These are phyloP conservation scores for Antennarius maculatus DNA, from an alignment of 2,797 vertebrate genomes.

Conservation along the genomic window DNA sequence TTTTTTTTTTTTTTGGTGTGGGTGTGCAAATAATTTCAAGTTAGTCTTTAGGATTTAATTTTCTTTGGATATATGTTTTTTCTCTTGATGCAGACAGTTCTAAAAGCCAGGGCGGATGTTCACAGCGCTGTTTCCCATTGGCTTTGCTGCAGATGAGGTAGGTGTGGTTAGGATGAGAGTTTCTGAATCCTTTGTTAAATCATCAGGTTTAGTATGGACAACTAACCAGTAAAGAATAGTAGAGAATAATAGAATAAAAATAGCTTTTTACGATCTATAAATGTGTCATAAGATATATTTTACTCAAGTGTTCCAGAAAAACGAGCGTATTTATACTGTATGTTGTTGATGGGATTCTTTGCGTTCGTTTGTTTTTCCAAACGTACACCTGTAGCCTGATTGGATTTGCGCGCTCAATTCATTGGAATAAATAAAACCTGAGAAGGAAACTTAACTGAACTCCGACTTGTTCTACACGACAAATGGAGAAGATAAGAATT, in stretches of 20 bases:
- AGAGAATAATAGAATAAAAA: too few species aligned
- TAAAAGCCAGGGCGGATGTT: background rate
- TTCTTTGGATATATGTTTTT: too few species aligned
- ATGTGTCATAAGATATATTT: too few species aligned
- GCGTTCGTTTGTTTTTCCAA: background rate
- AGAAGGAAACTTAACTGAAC: constrained; percentile 16
- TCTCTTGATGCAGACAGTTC: too few species aligned
- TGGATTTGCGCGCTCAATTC: background rate
- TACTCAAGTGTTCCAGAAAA: background rate
- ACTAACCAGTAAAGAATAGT: constrained; percentile 19
- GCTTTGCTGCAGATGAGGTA: constrained; percentile 51
- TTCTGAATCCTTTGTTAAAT: constrained; percentile 46
- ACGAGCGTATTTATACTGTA: background rate
- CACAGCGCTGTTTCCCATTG: constrained; percentile 57
- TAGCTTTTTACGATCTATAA: background rate
- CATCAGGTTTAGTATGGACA: constrained; percentile 42
- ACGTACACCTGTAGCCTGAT: constrained; percentile 55
- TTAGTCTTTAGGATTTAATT: too few species aligned
- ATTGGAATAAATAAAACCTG: constrained; percentile 3
- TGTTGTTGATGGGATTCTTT: too few species aligned
- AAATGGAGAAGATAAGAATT: background rate
- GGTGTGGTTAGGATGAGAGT: constrained; percentile 73
- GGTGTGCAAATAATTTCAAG: too few species aligned
- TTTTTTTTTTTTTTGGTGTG: too few species aligned
- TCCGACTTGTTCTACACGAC: constrained; percentile 29